phyloP scores from a whole-genome alignment of 1,140 invertebrate genomes.

The Paramacrobiotus metropolitanus region DNA sequence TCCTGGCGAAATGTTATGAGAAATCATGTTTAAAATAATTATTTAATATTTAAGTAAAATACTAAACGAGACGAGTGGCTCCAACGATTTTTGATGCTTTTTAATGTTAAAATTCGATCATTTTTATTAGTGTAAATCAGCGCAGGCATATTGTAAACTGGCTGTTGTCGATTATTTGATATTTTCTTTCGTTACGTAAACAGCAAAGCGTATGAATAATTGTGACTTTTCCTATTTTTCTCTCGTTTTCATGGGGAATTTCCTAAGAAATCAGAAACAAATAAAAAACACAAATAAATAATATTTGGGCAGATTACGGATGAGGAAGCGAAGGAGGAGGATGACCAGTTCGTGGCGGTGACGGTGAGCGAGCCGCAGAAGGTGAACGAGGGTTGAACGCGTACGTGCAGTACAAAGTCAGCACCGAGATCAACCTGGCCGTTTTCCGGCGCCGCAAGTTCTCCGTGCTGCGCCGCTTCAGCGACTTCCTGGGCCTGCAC shows the following conservation, averaged over 20 bases:
- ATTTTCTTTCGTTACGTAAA: constrained; percentile 10
- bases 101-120: too few species aligned
- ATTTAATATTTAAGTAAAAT: too few species aligned
- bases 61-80: too few species aligned
- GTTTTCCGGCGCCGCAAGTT: constrained; percentile 63
- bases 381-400: constrained; percentile 80
- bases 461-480: constrained; percentile 68
- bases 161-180: too few species aligned
- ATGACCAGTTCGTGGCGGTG: constrained; percentile 32
- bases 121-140: too few species aligned
- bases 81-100: too few species aligned
- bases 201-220: constrained; percentile 3
- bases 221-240: not conserved
- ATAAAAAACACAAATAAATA: not conserved
- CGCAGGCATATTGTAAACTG: too few species aligned
- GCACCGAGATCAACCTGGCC: constrained; percentile 62
- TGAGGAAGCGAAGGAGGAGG: constrained; percentile 16
- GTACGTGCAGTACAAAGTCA: constrained; percentile 25
- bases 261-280: not conserved
- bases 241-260: constrained; percentile 4
- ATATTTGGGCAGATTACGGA: not conserved
- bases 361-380: constrained; percentile 73
- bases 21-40: too few species aligned
- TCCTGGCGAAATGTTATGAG: too few species aligned
- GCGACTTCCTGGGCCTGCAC: constrained; percentile 89